Percentiles rank a stretch among this genome's conserved stretches.
Conservation (phyloP, 2,888 invertebrate species). For the Lithophane semibrunnea region DNA sequence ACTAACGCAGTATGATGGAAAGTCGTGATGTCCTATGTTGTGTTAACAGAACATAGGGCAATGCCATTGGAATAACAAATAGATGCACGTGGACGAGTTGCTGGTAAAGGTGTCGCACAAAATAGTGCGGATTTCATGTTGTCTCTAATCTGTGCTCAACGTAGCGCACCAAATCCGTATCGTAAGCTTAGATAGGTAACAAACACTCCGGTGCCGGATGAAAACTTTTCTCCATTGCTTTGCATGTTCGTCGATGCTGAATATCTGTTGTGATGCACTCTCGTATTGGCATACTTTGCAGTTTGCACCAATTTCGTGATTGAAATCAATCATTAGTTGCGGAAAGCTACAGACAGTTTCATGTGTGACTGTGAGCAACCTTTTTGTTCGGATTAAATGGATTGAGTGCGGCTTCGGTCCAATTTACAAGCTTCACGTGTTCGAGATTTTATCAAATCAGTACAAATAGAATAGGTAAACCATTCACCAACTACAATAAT, state of each 20-base stretch:
- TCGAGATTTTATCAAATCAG: conserved; percentile 50
- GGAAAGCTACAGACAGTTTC: conserved; percentile 52
- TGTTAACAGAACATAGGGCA: conserved; percentile 63
- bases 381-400: conserved; percentile 65
- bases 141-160: conserved; percentile 70
- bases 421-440: conserved; percentile 62
- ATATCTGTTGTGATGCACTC: conserved; percentile 37
- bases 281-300: conserved; percentile 57
- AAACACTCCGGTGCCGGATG: conserved; percentile 61
- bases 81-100: conserved; percentile 59
- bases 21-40: conserved; percentile 60
- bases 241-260: conserved; percentile 42
- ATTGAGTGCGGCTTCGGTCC: conserved; percentile 59
- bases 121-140: conserved; percentile 67
- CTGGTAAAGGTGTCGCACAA: conserved; percentile 62
- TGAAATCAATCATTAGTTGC: conserved; percentile 61
- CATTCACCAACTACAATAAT: conserved; percentile 38
- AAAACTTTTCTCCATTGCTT: conserved; percentile 70
- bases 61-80: conserved; percentile 66
- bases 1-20: conserved; percentile 60
- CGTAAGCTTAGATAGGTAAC: conserved; percentile 55
- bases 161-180: conserved; percentile 67
- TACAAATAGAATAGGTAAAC: conserved; percentile 43
- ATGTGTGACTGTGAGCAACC: conserved; percentile 47
- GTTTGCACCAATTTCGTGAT: conserved; percentile 60